Base-by-base conservation (phyloP, 2,888 invertebrate genomes). In the Entomobrya proxima region DNA sequence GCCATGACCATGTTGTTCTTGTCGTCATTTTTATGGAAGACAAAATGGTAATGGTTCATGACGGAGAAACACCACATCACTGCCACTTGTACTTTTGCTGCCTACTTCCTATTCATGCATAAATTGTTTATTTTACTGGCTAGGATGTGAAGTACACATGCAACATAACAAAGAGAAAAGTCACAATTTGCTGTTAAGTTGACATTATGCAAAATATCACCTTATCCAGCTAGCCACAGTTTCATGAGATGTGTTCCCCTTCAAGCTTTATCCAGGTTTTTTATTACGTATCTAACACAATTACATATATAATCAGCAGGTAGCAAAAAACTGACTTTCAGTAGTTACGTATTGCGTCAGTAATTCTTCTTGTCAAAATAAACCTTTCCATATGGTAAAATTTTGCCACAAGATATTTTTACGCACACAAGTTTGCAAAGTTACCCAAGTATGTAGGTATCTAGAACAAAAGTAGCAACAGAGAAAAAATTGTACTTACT, bases 71-170 rank as follows among this genome's bases (percentile, higher is more conserved):
- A 52, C 18, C 2, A 1, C 50, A 18, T 18, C 50, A 52, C 9
- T n/a, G 50, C 50, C 18, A 2, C 50, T 52, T 1, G 13, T 15
- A 5, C 58, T 30, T n/a, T 24, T 24, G 58, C 30, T 30, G n/a
- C 61, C n/a, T 61, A n/a, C 32, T 61, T 32, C 61, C 61, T 61
- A 32, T 61, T 61, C 32, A 61, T 30, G 61, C 30, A 30, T 58
- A 61, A 32, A 61, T 61, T 61, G 61, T 61, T 61, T 61, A 61
- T 61, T 61, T 61, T 61, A 61, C 61, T n/a, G 61, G 61, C 1
- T 30, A 13, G 18, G 35, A 61, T 35, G 61, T 27, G n/a, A n/a
- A 32, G 11, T 61, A 30, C 35, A 6, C 61, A 61, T 32, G 61
- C 30, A 61, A 61, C n/a, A 21, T n/a, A n/a, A 32, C 35, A 30